Evolutionary conservation across 1,140 invertebrate species (phyloP).

Genomic region (Ephestia elutella): DNA sequence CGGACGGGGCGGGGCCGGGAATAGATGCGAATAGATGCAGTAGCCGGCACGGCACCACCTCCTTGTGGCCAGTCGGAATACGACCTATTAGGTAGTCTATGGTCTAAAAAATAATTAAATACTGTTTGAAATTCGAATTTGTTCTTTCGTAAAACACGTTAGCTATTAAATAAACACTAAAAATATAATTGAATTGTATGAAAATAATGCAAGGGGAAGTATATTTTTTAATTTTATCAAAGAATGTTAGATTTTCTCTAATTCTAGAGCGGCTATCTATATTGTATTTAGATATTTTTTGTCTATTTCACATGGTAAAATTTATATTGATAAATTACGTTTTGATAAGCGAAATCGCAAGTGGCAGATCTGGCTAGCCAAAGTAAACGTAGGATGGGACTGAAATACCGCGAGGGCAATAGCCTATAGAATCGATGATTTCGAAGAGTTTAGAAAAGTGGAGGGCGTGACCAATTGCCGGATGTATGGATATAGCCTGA

Average conservation of each 20-base stretch:
- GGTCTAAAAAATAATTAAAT: background rate
- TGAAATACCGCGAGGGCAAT: conserved; percentile 46
- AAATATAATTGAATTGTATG: no score
- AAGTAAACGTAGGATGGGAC: conserved; percentile 37
- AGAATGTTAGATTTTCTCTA: no score
- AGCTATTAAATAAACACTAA: no score
- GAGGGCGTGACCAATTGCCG: no score
- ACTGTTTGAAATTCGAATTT: no score
- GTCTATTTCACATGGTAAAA: background rate
- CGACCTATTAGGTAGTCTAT: background rate
- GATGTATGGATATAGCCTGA: no score
- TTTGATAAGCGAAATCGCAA: background rate
- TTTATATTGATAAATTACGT: background rate
- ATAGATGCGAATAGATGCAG: conserved; percentile 36
- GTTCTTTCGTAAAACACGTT: no score
- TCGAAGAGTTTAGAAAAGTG: no score
- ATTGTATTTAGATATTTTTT: no score
- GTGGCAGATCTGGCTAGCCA: conserved; percentile 21
- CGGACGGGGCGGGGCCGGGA: conserved; percentile 39
- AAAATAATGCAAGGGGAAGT: background rate
- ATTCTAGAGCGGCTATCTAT: no score
- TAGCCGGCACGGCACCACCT: conserved; percentile 54
- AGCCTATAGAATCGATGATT: conserved; percentile 27
- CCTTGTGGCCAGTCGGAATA: background rate
- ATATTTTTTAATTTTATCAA: background rate